Conservation (phyloP, 1,140 invertebrate genomes). For the Sinonovacula constricta region DNA sequence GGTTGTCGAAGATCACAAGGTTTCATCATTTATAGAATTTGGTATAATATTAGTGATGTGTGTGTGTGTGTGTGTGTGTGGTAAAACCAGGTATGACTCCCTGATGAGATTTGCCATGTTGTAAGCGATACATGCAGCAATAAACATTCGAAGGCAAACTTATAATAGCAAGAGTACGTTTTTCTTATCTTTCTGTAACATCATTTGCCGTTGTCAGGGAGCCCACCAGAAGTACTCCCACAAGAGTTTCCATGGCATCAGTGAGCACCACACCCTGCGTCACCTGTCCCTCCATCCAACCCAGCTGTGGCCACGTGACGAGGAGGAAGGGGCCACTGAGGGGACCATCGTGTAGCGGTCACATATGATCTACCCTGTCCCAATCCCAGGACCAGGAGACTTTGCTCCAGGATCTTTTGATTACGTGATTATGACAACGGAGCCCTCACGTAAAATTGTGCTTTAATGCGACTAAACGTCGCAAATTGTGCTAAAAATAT, state of each 20-base stretch:
- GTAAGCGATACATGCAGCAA: neutral
- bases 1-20: no score
- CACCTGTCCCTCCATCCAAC: neutral
- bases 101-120: neutral
- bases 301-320: constrained; percentile 29
- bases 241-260: constrained; percentile 30
- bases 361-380: no score
- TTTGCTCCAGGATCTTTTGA: no score
- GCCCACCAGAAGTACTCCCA: constrained; percentile 31
- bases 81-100: neutral
- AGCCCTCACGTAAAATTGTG: no score
- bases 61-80: neutral
- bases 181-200: neutral
- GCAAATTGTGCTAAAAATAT: no score
- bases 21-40: neutral
- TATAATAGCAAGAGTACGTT: neutral
- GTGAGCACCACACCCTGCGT: constrained; percentile 13
- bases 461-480: no score
- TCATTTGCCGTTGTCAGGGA: constrained; percentile 18
- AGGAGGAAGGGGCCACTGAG: no score
- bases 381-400: no score
- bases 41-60: neutral
- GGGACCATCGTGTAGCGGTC: no score
- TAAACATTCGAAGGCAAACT: neutral
- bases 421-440: no score